phyloP scores from a whole-genome alignment of 2,797 vertebrate species.

The Cichlasoma orientale region DNA sequence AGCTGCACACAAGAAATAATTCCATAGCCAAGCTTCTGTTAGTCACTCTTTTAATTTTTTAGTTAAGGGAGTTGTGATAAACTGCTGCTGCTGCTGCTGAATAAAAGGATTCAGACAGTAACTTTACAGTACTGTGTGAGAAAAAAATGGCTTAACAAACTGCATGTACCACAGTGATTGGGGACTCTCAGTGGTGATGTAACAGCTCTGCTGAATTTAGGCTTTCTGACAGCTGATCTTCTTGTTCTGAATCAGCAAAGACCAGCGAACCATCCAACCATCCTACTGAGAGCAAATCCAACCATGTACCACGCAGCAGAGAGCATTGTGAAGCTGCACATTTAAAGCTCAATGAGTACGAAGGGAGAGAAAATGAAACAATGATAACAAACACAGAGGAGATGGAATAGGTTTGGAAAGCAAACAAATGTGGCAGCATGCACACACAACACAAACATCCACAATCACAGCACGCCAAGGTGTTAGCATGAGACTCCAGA shows the following conservation, averaged over 20 bases:
- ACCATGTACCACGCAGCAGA: neutral
- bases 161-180: neutral
- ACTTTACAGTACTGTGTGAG: neutral
- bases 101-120: neutral
- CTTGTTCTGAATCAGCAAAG: neutral
- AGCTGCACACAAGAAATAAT: too few species aligned
- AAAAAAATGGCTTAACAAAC: neutral
- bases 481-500: slow-evolving; percentile 57
- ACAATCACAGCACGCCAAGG: slow-evolving; percentile 10
- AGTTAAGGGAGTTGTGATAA: too few species aligned
- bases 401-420: slow-evolving; percentile 14
- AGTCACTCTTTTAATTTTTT: too few species aligned
- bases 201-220: neutral
- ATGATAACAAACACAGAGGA: slow-evolving; percentile 4
- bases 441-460: slow-evolving; percentile 22
- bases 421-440: slow-evolving; percentile 27
- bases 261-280: neutral
- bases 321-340: neutral
- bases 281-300: neutral
- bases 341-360: neutral
- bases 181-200: neutral
- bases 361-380: neutral
- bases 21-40: too few species aligned
- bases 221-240: neutral
- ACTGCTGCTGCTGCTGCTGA: neutral